Conservation (phyloP, 2,113 vertebrate species). For the Rhabdomys dilectus region DNA sequence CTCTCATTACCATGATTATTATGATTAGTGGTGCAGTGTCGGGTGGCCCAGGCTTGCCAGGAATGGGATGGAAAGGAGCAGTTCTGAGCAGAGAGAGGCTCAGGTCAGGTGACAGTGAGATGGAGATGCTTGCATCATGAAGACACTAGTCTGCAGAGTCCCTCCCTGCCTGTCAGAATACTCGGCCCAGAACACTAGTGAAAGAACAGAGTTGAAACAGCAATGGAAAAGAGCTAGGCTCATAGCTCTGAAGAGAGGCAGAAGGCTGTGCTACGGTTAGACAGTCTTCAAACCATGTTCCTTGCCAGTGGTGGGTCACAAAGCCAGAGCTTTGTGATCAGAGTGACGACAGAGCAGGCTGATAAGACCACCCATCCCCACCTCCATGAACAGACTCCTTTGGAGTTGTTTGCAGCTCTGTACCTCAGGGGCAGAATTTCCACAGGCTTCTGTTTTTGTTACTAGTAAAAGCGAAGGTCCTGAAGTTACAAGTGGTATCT, state of each 20-base stretch:
- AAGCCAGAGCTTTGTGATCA: neutral
- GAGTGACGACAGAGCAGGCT: neutral
- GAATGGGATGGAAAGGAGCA: neutral
- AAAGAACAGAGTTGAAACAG: neutral
- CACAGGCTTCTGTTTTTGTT: constrained; percentile 13
- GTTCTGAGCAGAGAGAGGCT: neutral
- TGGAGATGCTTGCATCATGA: no score
- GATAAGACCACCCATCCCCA: neutral
- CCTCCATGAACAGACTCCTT: neutral
- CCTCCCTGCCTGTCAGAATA: neutral
- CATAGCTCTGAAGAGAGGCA: neutral
- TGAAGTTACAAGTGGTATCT: constrained; percentile 49
- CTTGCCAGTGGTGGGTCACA: neutral
- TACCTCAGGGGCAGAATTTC: constrained; percentile 31
- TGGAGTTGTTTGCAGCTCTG: constrained; percentile 39
- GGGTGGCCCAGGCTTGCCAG: constrained; percentile 36
- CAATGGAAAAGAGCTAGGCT: neutral
- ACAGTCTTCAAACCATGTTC: neutral
- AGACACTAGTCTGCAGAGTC: neutral
- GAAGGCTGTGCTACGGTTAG: no score
- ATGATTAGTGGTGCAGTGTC: constrained; percentile 41
- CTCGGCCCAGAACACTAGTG: neutral
- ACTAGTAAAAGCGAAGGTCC: constrained; percentile 59
- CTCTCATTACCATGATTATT: constrained; percentile 61
- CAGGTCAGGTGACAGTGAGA: neutral